Percentiles rank a stretch among this genome's conserved stretches.
Conservation (phyloP, 1,140 invertebrate genomes). For the Zophobas morio region DNA sequence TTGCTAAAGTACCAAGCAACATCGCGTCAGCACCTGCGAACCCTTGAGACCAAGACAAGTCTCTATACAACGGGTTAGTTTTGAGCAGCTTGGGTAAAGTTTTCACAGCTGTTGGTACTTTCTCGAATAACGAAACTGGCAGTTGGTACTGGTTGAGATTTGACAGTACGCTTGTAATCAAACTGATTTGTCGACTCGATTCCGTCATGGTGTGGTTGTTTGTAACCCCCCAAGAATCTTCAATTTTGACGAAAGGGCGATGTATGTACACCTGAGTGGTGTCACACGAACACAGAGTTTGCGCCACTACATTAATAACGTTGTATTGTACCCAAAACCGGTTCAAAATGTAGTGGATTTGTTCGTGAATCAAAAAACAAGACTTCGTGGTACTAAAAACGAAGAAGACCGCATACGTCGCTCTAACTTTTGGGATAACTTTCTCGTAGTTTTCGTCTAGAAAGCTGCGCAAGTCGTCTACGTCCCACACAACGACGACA, state of each 20-base stretch:
- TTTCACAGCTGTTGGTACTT: background rate
- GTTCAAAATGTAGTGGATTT: background rate
- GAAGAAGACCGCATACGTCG: background rate
- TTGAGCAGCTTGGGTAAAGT: background rate
- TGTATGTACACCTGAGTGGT: conserved; percentile 5
- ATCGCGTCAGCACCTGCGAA: conserved; percentile 62
- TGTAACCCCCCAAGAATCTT: background rate
- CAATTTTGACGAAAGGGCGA: conserved; percentile 6
- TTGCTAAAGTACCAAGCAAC: conserved; percentile 60
- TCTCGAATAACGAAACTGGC: background rate
- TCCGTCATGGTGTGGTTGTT: background rate
- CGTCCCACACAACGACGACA: conserved; percentile 1
- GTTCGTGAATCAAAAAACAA: background rate
- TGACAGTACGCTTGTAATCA: background rate
- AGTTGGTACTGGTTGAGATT: conserved; percentile 1
- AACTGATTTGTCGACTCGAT: background rate
- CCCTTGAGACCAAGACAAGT: conserved; percentile 31
- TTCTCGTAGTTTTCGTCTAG: background rate
- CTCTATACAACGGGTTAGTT: conserved; percentile 41
- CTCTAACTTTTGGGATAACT: background rate
- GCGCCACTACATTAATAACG: conserved; percentile 1
- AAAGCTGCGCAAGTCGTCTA: background rate
- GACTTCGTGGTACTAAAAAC: background rate
- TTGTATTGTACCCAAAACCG: background rate
- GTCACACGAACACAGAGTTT: background rate